These are phyloP conservation scores for Petrocephalus schoutedeni DNA, from an alignment of 2,797 vertebrate species.

Conservation along the genomic window DNA sequence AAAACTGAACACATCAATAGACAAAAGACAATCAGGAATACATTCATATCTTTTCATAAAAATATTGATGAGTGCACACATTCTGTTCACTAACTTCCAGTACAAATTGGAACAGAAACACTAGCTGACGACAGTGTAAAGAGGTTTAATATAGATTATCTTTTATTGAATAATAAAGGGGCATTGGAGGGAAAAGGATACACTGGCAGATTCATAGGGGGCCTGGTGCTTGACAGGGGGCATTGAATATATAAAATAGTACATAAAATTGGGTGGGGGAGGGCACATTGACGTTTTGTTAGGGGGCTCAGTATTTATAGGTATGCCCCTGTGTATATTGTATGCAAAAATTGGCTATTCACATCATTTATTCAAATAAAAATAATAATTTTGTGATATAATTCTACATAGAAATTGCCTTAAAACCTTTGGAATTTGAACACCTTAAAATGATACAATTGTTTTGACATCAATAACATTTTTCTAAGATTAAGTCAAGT, in stretches of 20 bases:
- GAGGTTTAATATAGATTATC: neutral
- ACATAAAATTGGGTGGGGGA: neutral
- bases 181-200: neutral
- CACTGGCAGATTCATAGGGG: neutral
- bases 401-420: neutral
- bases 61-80: neutral
- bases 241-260: neutral
- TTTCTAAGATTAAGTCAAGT: neutral
- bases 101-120: neutral
- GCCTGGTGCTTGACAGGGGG: neutral
- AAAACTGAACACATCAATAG: neutral
- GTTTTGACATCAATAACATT: neutral
- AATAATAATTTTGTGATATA: neutral
- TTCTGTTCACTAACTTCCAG: neutral
- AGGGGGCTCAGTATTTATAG: neutral
- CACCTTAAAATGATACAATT: neutral
- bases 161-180: neutral
- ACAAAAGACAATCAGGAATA: neutral
- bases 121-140: neutral
- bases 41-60: neutral
- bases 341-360: neutral
- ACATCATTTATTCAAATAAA: neutral
- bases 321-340: neutral
- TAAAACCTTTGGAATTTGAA: neutral
- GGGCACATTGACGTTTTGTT: neutral